These are phyloP conservation scores for Reticulitermes speratus DNA, from an alignment of 1,140 invertebrate species.

Conservation along the genomic window DNA sequence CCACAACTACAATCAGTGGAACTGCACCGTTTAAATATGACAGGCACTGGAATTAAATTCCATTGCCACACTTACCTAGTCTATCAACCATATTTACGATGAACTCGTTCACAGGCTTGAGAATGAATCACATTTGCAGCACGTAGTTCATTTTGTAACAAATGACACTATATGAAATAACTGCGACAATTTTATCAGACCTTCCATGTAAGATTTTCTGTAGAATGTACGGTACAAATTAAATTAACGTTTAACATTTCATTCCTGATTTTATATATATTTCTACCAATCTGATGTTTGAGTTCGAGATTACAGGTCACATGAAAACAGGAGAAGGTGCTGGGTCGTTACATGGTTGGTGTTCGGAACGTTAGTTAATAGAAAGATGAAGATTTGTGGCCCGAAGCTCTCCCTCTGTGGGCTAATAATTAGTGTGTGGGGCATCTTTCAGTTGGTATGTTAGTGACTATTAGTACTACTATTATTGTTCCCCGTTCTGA, in stretches of 20 bases:
- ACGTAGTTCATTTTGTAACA: not conserved
- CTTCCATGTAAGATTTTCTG: too few relatives aligned
- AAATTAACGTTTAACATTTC: not conserved
- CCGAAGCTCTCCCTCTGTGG: constrained; percentile 89
- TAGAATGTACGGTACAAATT: not conserved
- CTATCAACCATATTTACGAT: not conserved
- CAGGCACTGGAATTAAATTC: not conserved
- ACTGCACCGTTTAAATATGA: too few relatives aligned
- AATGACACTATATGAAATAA: not conserved
- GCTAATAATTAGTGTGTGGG: constrained; percentile 86
- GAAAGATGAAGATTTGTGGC: constrained; percentile 78
- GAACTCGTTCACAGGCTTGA: not conserved
- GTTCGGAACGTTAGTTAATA: not conserved
- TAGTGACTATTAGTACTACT: constrained; percentile 21
- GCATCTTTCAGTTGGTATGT: constrained; percentile 85
- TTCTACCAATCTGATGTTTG: not conserved
- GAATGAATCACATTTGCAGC: not conserved
- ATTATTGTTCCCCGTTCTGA: not conserved
- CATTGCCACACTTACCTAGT: not conserved
- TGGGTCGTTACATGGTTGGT: not conserved
- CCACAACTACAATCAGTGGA: too few relatives aligned
- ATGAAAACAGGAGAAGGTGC: not conserved
- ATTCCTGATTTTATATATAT: not conserved
- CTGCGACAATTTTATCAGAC: not conserved
- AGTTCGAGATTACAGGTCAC: not conserved